Conservation (phyloP, 2,113 vertebrate species). For the Puffinus mauretanicus region DNA sequence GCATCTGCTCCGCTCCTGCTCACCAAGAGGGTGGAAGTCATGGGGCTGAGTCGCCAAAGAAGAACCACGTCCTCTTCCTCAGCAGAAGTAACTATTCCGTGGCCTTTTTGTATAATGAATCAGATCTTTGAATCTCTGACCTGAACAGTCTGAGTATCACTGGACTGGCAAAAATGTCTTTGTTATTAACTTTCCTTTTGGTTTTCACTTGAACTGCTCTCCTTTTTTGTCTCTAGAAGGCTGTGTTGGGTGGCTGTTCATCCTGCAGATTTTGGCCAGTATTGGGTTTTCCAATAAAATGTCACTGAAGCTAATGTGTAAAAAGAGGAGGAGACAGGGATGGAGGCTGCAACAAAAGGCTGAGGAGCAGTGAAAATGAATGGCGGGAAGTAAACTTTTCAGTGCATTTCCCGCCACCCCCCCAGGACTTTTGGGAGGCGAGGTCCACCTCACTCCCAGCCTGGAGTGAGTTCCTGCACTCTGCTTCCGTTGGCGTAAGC, state of each 20-base stretch:
- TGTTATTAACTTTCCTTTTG: neutral
- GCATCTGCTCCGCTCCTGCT: neutral
- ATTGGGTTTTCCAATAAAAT: neutral
- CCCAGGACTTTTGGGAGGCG: rapidly evolving
- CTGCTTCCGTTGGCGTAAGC: neutral
- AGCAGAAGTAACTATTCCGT: neutral
- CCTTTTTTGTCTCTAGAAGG: neutral
- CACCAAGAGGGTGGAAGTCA: neutral
- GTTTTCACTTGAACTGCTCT: neutral
- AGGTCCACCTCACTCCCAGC: neutral
- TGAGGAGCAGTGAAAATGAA: neutral
- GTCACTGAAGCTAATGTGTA: neutral
- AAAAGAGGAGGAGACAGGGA: neutral
- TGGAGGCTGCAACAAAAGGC: neutral
- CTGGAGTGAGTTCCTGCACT: neutral
- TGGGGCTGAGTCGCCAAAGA: neutral
- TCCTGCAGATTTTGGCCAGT: neutral
- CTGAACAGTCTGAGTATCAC: neutral
- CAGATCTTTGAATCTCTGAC: neutral
- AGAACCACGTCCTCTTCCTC: neutral
- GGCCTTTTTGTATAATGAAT: neutral
- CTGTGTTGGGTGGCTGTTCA: neutral
- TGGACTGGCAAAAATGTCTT: neutral
- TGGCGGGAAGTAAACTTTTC: neutral
- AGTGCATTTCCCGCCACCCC: neutral